Conservation (phyloP, 2,888 invertebrate genomes). For the Anorthoa munda region DNA sequence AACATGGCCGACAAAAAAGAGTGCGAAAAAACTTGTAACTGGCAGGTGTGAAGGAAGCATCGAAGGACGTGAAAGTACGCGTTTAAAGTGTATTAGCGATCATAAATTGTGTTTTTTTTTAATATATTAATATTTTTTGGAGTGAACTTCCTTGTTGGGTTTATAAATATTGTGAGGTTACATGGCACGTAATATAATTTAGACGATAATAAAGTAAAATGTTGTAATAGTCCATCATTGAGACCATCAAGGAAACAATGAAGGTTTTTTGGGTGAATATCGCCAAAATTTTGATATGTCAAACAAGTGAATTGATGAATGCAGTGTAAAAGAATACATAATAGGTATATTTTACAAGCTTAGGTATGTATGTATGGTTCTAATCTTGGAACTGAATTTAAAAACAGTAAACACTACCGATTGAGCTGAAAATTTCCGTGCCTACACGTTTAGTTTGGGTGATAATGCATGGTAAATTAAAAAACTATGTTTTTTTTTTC, state of each 20-base stretch:
- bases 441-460: too few relatives aligned
- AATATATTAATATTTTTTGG: conserved; percentile 25
- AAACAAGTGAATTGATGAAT: background rate
- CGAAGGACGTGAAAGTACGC: conserved; percentile 81
- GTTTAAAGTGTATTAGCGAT: conserved; percentile 71
- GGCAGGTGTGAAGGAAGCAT: conserved; percentile 75
- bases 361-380: too few relatives aligned
- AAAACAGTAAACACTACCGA: too few relatives aligned
- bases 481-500: too few relatives aligned
- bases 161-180: conserved; percentile 15
- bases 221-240: conserved; percentile 7
- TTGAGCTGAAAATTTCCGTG: too few relatives aligned
- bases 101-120: conserved; percentile 50
- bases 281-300: background rate
- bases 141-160: conserved; percentile 20
- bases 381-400: too few relatives aligned
- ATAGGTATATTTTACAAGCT: too few relatives aligned
- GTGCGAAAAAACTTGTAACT: conserved; percentile 69
- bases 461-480: too few relatives aligned
- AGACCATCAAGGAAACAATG: background rate
- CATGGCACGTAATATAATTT: conserved; percentile 14
- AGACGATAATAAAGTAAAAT: background rate
- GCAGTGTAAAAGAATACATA: background rate
- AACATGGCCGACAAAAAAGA: conserved; percentile 75
- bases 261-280: background rate